Conservation (phyloP, 2,797 vertebrate species). For the Eptatretus atami region DNA sequence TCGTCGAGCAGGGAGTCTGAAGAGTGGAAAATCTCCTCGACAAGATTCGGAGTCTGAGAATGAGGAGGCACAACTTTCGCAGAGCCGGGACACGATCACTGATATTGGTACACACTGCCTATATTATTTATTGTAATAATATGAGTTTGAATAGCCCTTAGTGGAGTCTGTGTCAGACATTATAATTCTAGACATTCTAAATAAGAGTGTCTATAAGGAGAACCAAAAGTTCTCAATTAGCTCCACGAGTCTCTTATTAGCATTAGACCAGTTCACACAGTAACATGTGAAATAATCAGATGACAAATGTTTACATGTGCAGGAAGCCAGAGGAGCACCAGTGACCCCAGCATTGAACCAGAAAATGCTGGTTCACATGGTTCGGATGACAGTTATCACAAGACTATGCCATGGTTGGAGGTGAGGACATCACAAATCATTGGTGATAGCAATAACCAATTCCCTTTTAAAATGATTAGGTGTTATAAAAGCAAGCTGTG, state of each 20-base stretch:
- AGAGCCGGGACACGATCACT: constrained; percentile 91
- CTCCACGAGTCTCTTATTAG: too few species aligned
- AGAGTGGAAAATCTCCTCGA: constrained; percentile 87
- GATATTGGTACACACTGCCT: constrained; percentile 42
- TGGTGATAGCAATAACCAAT: too few species aligned
- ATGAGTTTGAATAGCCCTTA: too few species aligned
- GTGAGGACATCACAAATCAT: constrained; percentile 20
- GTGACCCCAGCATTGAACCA: constrained; percentile 88
- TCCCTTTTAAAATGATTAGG: too few species aligned
- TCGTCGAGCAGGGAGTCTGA: constrained; percentile 76
- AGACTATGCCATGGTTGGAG: constrained; percentile 92
- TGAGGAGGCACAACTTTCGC: constrained; percentile 71
- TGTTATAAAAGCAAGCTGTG: too few species aligned
- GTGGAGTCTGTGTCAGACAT: too few species aligned
- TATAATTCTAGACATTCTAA: too few species aligned
- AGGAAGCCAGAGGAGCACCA: constrained; percentile 87
- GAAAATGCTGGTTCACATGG: constrained; percentile 47
- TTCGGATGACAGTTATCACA: constrained; percentile 66
- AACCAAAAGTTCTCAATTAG: too few species aligned
- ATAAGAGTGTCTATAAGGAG: too few species aligned
- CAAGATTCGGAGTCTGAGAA: constrained; percentile 98
- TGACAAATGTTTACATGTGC: constrained; percentile 8
- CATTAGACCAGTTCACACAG: too few species aligned
- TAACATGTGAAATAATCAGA: too few species aligned
- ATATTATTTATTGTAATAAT: background rate